Evolutionary conservation across 2,797 vertebrate species (phyloP).

Genomic region (Sardinella longiceps): DNA sequence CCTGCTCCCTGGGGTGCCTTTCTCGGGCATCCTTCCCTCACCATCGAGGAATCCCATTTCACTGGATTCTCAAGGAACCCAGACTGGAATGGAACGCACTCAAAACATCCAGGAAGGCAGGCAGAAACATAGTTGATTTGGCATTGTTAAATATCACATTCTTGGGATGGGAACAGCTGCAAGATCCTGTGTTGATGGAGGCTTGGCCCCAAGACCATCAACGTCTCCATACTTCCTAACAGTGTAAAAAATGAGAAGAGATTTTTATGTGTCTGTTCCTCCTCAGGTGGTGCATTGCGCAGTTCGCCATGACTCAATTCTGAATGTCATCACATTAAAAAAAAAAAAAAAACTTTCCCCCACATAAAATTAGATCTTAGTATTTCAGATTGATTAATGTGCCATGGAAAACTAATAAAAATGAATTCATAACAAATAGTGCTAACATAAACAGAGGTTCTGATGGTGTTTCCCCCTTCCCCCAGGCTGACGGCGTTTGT

Average conservation of each 20-base stretch:
- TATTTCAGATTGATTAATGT: background rate
- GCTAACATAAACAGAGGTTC: background rate
- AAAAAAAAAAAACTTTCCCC: background rate
- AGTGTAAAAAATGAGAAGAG: background rate
- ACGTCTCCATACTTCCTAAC: background rate
- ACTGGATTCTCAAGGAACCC: background rate
- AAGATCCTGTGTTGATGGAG: conserved; percentile 52
- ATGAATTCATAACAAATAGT: background rate
- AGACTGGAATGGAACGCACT: conserved; percentile 34
- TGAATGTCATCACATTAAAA: background rate
- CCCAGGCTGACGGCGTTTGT: conserved; percentile 93
- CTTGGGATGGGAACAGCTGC: conserved; percentile 58
- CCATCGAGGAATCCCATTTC: conserved; percentile 19
- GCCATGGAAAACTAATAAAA: conserved; percentile 9
- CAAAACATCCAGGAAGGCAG: conserved; percentile 42
- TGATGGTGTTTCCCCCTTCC: background rate
- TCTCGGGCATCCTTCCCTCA: background rate
- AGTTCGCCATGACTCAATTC: background rate
- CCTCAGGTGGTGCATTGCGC: background rate
- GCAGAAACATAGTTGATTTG: conserved; percentile 57
- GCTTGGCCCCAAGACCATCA: conserved; percentile 23
- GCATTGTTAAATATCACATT: conserved; percentile 56
- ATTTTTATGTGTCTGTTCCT: background rate
- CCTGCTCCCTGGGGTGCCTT: conserved; percentile 56
- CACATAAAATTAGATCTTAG: background rate